Conservation (phyloP, 1,140 invertebrate species). For the Pseudachorutes palmiensis region DNA sequence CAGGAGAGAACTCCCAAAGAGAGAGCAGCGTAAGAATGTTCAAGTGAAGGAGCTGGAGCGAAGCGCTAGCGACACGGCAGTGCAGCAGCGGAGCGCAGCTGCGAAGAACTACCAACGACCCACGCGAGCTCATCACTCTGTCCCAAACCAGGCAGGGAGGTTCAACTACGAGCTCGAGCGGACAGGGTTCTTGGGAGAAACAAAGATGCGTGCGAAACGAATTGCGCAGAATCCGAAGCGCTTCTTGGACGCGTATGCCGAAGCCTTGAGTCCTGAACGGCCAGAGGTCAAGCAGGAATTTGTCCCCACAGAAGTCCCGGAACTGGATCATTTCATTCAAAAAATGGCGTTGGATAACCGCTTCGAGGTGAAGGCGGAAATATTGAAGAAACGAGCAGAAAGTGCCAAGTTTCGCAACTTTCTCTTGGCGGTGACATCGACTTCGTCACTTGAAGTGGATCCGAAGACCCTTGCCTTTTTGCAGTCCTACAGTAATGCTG, state of each 20-base stretch:
- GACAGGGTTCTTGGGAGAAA: conserved; percentile 15
- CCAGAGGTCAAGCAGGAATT: not conserved
- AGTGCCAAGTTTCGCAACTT: not conserved
- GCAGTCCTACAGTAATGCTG: not conserved
- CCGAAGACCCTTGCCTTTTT: not conserved
- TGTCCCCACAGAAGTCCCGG: not conserved
- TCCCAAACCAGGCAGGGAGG: not conserved
- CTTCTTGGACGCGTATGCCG: conserved; percentile 26
- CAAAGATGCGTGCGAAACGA: conserved; percentile 22
- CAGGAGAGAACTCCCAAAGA: no score
- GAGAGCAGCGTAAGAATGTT: no score
- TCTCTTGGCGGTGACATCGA: conserved; percentile 5
- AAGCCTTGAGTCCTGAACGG: conserved; percentile 4
- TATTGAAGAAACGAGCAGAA: not conserved
- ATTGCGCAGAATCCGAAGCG: conserved; percentile 24
- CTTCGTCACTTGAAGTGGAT: not conserved
- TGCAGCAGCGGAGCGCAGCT: not conserved
- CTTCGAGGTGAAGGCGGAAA: not conserved
- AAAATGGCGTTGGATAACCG: not conserved
- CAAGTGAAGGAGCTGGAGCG: no score
- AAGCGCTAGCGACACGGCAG: not conserved
- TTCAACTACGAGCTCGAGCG: conserved; percentile 14
- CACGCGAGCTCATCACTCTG: not conserved
- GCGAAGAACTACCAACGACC: conserved; percentile 8
- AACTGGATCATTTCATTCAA: conserved; percentile 3